These are phyloP conservation scores for Gallinago paraguaiae DNA, from an alignment of 2,113 vertebrate genomes.

Conservation along the genomic window DNA sequence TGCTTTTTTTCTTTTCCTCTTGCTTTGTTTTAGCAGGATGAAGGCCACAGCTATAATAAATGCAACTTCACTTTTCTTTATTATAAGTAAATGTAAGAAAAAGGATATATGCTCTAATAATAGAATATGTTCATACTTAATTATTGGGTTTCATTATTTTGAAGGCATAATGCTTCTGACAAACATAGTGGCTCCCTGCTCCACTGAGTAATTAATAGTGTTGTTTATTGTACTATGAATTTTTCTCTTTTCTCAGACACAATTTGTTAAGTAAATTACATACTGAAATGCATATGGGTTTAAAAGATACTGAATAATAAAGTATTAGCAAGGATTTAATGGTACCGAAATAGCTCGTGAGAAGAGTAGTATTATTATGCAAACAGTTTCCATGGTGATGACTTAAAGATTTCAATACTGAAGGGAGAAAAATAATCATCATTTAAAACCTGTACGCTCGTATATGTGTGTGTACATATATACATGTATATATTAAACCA, in stretches of 20 bases:
- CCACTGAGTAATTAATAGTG: conserved; percentile 63
- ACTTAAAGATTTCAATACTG: conserved; percentile 58
- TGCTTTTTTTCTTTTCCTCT: not conserved
- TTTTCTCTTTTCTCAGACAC: conserved; percentile 65
- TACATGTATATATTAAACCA: not conserved
- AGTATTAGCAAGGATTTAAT: conserved; percentile 72
- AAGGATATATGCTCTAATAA: conserved; percentile 45
- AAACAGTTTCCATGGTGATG: conserved; percentile 76
- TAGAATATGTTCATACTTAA: conserved; percentile 51
- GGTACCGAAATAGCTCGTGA: conserved; percentile 62
- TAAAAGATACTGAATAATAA: conserved; percentile 68
- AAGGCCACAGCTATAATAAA: conserved; percentile 34
- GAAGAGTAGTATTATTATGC: conserved; percentile 57
- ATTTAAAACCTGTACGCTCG: conserved; percentile 41
- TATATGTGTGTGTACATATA: not conserved
- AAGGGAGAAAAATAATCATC: conserved; percentile 5
- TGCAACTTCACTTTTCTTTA: conserved; percentile 33
- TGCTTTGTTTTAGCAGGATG: conserved; percentile 58
- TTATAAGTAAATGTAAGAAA: conserved; percentile 45
- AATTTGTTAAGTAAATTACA: conserved; percentile 75
- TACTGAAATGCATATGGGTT: conserved; percentile 54
- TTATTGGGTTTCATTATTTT: conserved; percentile 59
- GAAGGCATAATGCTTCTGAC: conserved; percentile 34
- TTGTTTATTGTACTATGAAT: conserved; percentile 64
- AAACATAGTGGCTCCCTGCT: conserved; percentile 35